Evolutionary conservation across 23 tunicate genomes (phyloP), one percentile per base, ranked within the genome.

Genomic region (Phallusia fumigata): DNA sequence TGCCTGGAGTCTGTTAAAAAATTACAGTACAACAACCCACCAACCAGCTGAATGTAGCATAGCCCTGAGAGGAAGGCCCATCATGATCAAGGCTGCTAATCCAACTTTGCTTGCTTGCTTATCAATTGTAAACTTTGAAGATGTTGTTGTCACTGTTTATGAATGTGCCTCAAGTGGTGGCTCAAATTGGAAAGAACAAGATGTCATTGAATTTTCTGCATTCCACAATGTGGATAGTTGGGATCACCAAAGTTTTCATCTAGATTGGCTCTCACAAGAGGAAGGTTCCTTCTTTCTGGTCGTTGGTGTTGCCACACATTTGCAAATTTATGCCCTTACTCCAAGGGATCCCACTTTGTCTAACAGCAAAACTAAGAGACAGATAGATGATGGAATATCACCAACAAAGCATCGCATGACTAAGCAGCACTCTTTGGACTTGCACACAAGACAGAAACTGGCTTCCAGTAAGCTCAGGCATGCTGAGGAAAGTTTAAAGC

Each of bases 81-180:
- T 87, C 0, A 76, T 92, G 30, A 65, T 92, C 50, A 92, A 92
- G 80, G 86, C 90, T 76, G 97, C 97, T 31, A 90, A 87, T 53
- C 83, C 82, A n/a, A 77, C 88, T 18, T 45, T 92, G 83, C 83
- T 92, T 2, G 97, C 97, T 40, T 92, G 91, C 45, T 75, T 92
- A 74, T 75, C 35, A 18, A 69, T n/a, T 32, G 31, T 26, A 33
- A 36, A 36, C 31, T 30, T 33, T 50, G 76, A 52, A 40, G 53
- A 33, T 11, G 82, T 85, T 31, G 40, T 73, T 28, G 88, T 93
- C 0, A 49, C 97, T 8, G 65, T 93, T 47, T 93, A 84, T 84
- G 97, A 93, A 78, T 88, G 85, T 88, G 87, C 90, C 18, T 93
- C 97, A 0, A 93, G 89, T 81, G 97, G 97, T 30, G 97, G 97